phyloP scores from a whole-genome alignment of 2,113 vertebrate species.

The Tetrax tetrax region DNA sequence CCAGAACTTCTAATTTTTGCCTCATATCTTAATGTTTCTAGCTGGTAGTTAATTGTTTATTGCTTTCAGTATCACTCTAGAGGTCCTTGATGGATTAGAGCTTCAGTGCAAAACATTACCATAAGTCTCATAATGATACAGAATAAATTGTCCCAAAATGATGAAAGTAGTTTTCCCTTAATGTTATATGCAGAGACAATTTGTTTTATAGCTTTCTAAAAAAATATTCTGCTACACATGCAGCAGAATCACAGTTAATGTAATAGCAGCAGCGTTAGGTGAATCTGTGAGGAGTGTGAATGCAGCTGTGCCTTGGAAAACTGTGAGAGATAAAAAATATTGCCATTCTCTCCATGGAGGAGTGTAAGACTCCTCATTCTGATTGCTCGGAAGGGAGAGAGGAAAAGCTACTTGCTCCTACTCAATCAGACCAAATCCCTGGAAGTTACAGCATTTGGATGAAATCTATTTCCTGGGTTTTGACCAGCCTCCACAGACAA shows the following conservation, averaged over 20 bases:
- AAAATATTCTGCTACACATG: not conserved
- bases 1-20: not conserved
- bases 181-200: not conserved
- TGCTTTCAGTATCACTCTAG: not conserved
- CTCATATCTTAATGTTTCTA: not conserved
- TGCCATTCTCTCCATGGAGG: rapidly evolving
- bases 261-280: not conserved
- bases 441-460: not conserved
- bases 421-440: not conserved
- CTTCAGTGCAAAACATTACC: slow-evolving; percentile 4
- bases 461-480: not conserved
- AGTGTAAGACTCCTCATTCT: not conserved
- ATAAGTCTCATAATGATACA: slow-evolving; percentile 1
- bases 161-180: not conserved
- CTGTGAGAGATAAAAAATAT: not conserved
- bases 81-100: not conserved
- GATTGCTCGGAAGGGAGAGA: not conserved
- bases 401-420: not conserved
- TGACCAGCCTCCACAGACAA: not conserved
- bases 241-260: not conserved
- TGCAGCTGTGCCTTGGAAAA: not conserved
- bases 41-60: slow-evolving; percentile 6
- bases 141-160: not conserved
- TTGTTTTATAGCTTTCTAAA: not conserved
- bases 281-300: not conserved